phyloP scores from a whole-genome alignment of 2,113 vertebrate species.

The Xenus cinereus region DNA sequence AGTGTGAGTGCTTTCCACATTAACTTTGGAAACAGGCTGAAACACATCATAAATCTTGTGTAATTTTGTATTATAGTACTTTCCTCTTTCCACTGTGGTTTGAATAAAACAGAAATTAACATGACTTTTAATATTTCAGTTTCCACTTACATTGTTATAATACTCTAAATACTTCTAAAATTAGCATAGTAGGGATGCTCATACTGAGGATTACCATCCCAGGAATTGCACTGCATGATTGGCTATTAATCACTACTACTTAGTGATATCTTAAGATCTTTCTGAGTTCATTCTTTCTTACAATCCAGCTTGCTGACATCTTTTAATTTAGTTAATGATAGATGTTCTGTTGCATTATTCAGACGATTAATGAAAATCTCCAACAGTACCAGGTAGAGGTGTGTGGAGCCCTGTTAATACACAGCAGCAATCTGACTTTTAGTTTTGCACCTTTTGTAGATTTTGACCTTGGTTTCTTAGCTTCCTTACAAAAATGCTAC shows the following conservation, averaged over 20 bases:
- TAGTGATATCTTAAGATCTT: not conserved
- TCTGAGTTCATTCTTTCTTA: not conserved
- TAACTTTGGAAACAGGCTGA: not conserved
- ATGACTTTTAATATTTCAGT: not conserved
- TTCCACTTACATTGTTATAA: not conserved
- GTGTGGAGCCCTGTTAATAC: not conserved
- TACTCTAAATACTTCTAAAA: not conserved
- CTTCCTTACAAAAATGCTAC: not conserved
- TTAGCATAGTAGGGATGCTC: not conserved
- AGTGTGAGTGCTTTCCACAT: not conserved
- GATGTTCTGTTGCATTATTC: constrained; percentile 35
- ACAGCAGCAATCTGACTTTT: not conserved
- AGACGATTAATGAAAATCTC: constrained; percentile 36
- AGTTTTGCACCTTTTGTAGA: not conserved
- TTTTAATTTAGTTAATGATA: constrained; percentile 21
- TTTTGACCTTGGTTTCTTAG: not conserved
- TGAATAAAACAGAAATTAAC: not conserved
- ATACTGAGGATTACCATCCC: not conserved
- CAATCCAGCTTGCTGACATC: not conserved
- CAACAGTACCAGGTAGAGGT: not conserved
- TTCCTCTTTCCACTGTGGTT: not conserved
- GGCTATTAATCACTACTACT: not conserved
- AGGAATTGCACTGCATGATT: not conserved
- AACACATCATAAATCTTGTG: not conserved
- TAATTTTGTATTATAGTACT: not conserved